phyloP scores from a whole-genome alignment of 2,113 vertebrate species.

The Chelonoidis abingdonii region DNA sequence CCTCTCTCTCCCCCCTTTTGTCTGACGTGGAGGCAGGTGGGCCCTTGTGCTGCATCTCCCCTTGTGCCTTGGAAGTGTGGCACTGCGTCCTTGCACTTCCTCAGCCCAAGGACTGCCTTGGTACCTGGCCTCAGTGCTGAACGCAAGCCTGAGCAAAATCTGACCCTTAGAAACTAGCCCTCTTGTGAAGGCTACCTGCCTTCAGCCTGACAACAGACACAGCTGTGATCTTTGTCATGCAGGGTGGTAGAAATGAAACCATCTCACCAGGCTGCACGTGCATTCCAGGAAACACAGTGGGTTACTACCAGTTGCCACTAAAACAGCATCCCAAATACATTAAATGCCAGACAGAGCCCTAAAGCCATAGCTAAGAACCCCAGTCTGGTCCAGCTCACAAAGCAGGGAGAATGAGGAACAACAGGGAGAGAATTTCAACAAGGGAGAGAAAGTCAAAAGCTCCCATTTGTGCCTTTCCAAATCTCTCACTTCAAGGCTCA shows the following conservation, averaged over 20 bases:
- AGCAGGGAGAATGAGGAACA: not conserved
- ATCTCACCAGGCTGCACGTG: not conserved
- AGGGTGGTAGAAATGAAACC: not conserved
- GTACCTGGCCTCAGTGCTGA: not conserved
- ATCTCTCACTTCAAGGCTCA: not conserved
- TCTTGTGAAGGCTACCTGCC: not conserved
- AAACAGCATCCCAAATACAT: not conserved
- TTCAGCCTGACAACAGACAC: not conserved
- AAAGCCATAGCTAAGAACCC: not conserved
- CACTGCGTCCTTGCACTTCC: not conserved
- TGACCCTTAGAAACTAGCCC: not conserved
- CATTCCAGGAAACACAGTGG: not conserved
- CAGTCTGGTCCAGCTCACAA: not conserved
- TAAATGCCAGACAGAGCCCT: not conserved
- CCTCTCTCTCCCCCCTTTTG: not conserved
- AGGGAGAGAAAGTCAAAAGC: not conserved
- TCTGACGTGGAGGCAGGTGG: not conserved
- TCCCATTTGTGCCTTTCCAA: not conserved
- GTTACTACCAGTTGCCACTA: not conserved
- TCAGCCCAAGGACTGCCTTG: not conserved
- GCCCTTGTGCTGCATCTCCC: not conserved
- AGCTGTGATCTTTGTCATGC: not conserved
- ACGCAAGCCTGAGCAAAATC: not conserved
- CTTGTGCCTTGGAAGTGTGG: not conserved
- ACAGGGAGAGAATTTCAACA: not conserved